phyloP scores from a whole-genome alignment of 2,797 vertebrate genomes.

The Aldrovandia affinis region DNA sequence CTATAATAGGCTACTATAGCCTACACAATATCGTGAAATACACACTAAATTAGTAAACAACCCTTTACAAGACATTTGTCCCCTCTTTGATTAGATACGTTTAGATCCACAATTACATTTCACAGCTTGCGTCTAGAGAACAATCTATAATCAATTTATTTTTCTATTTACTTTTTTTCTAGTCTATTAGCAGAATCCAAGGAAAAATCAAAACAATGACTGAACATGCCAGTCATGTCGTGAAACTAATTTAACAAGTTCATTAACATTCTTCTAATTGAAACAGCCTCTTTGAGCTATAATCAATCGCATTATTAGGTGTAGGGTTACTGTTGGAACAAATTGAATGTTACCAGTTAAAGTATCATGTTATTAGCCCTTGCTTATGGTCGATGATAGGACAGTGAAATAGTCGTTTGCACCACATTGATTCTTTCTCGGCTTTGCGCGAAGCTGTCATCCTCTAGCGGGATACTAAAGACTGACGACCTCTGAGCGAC shows the following conservation, averaged over 20 bases:
- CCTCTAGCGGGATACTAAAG: conserved; percentile 49
- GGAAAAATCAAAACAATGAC: conserved; percentile 76
- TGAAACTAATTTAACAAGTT: conserved; percentile 70
- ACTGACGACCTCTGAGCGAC: conserved; percentile 59
- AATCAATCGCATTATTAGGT: conserved; percentile 88
- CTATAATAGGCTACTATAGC: no score
- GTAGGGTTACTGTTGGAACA: conserved; percentile 73
- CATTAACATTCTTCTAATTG: conserved; percentile 86
- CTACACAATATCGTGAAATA: conserved; percentile 49
- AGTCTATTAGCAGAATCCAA: conserved; percentile 40
- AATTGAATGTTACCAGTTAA: conserved; percentile 80
- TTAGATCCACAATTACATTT: not conserved
- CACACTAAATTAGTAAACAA: not conserved
- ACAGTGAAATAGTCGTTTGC: conserved; percentile 65
- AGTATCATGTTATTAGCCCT: conserved; percentile 71
- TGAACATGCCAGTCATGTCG: conserved; percentile 75
- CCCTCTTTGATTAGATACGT: conserved; percentile 2
- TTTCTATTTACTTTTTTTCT: conserved; percentile 39
- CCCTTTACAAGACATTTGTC: conserved; percentile 4
- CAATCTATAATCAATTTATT: conserved; percentile 52
- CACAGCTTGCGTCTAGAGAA: conserved; percentile 36
- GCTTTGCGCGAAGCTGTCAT: conserved; percentile 67
- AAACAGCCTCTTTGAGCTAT: conserved; percentile 78
- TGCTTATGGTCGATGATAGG: conserved; percentile 70
- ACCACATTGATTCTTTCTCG: conserved; percentile 68